Evolutionary conservation across 1,140 invertebrate species (phyloP).

Genomic region (Drosophila lini): DNA sequence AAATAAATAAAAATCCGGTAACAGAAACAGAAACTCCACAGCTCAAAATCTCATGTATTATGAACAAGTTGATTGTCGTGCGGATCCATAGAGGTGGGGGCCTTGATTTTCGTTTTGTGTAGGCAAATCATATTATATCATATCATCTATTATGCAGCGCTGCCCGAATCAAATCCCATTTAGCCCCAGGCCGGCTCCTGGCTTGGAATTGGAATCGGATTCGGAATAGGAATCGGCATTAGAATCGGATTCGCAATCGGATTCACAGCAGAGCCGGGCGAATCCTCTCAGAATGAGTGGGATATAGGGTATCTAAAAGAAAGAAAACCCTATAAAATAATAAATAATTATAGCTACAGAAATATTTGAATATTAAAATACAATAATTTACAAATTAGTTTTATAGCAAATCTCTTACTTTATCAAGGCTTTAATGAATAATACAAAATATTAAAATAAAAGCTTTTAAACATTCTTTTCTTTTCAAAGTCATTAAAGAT

Average conservation of each 20-base stretch:
- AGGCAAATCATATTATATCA: constrained; percentile 76
- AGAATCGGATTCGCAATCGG: constrained; percentile 1
- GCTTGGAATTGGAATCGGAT: constrained; percentile 1
- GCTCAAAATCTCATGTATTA: constrained; percentile 68
- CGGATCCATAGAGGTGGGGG: constrained; percentile 36
- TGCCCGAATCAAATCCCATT: constrained; percentile 52
- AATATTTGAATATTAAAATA: not conserved
- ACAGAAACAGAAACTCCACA: not conserved
- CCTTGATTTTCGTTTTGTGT: constrained; percentile 69
- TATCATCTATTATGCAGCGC: constrained; percentile 66
- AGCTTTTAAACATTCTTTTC: not conserved
- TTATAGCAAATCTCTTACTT: not conserved
- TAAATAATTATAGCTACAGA: not conserved
- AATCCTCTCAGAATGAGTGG: constrained; percentile 6
- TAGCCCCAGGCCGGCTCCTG: constrained; percentile 10
- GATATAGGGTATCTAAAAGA: not conserved
- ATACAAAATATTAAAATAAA: not conserved
- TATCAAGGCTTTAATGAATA: not conserved
- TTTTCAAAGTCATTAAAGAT: too few species aligned
- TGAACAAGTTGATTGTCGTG: constrained; percentile 76
- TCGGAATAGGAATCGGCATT: not conserved
- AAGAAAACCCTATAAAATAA: not conserved
- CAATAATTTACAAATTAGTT: not conserved
- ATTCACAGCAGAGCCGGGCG: constrained; percentile 9
- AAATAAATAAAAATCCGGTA: not conserved